Evolutionary conservation across 1,140 invertebrate species (phyloP).

Genomic region (Papilio aristodemus): DNA sequence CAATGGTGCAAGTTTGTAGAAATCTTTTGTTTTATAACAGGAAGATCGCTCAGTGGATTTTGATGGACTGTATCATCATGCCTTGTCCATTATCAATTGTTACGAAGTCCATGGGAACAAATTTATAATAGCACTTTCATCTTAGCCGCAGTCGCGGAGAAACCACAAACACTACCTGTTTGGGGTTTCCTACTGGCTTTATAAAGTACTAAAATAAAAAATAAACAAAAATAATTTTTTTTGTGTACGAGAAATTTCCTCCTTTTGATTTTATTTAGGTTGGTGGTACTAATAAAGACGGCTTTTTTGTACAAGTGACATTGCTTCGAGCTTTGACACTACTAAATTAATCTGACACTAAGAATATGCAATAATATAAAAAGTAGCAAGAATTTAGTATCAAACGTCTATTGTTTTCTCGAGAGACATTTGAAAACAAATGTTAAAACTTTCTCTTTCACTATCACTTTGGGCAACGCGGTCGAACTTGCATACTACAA

Average conservation of each 20-base stretch:
- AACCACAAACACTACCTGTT: slow-evolving; percentile 6
- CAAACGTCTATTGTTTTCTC: too few relatives aligned
- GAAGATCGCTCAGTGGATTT: neutral
- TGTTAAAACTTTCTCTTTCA: neutral
- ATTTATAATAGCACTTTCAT: slow-evolving; percentile 20
- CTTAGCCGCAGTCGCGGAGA: neutral
- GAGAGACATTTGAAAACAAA: neutral
- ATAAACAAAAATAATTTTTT: too few relatives aligned
- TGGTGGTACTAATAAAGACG: too few relatives aligned
- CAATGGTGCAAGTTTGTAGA: neutral
- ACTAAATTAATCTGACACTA: too few relatives aligned
- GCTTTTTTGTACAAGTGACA: too few relatives aligned
- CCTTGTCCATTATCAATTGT: slow-evolving; percentile 23
- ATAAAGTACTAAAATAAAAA: neutral
- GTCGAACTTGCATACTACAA: neutral
- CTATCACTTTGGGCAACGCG: neutral
- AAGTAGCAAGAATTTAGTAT: too few relatives aligned
- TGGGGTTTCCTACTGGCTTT: neutral
- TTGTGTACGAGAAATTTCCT: too few relatives aligned
- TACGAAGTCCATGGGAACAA: slow-evolving; percentile 7
- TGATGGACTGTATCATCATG: slow-evolving; percentile 9
- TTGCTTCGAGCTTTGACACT: too few relatives aligned
- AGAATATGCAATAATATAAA: too few relatives aligned
- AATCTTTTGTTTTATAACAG: neutral
- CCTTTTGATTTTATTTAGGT: too few relatives aligned